phyloP scores from a whole-genome alignment of 2,797 vertebrate species.

The Enteromius paludinosus region DNA sequence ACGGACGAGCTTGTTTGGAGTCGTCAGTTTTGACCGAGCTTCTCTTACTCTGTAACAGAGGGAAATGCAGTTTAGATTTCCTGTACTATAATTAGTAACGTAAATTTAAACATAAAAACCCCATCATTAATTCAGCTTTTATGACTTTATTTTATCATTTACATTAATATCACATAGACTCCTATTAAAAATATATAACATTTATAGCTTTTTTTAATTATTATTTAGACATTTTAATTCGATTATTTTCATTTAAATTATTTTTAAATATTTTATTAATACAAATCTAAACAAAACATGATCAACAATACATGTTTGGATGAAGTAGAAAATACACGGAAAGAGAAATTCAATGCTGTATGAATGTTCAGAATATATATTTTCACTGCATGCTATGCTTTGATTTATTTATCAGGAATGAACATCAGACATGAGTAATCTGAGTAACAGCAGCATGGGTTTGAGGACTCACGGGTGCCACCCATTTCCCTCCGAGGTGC shows the following conservation, averaged over 20 bases:
- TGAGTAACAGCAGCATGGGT: not conserved
- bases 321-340: not conserved
- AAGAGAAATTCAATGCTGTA: not conserved
- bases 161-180: not conserved
- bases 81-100: not conserved
- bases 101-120: not conserved
- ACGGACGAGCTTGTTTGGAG: conserved; percentile 12
- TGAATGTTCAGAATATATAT: not conserved
- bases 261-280: too few relatives aligned
- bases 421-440: not conserved
- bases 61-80: not conserved
- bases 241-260: not conserved
- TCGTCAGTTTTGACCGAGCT: conserved; percentile 72
- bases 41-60: conserved; percentile 76
- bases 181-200: too few relatives aligned
- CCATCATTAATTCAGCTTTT: not conserved
- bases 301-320: not conserved
- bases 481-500: conserved; percentile 95
- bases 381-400: not conserved
- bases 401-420: not conserved
- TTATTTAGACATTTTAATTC: not conserved
- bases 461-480: conserved; percentile 79
- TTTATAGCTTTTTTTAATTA: not conserved
- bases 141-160: not conserved
- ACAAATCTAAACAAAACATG: not conserved